Conservation (phyloP, 2,797 vertebrate species). For the Enteromius fasciolatus region DNA sequence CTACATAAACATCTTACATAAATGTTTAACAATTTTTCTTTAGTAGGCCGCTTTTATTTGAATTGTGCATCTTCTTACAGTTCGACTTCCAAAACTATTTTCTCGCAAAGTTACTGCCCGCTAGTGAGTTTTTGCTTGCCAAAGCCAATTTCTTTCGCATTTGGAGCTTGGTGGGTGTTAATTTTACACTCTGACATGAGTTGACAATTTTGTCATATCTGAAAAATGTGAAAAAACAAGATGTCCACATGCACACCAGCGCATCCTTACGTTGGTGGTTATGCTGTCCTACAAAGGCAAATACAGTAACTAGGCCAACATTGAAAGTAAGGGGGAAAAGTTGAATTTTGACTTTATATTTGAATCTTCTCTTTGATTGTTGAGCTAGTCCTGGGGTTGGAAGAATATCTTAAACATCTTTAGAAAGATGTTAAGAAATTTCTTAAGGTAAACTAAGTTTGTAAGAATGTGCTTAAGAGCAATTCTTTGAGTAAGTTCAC, state of each 20-base stretch:
- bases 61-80: background rate
- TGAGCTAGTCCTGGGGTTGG: background rate
- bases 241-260: slow-evolving; percentile 1
- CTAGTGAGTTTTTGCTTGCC: background rate
- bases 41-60: background rate
- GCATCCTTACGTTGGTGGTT: background rate
- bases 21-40: no score
- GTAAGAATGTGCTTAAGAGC: background rate
- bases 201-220: slow-evolving; percentile 4
- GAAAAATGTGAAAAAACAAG: background rate
- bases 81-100: background rate
- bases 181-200: slow-evolving; percentile 12
- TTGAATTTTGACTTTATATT: background rate
- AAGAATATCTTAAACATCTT: background rate
- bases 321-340: background rate
- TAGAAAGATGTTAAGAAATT: background rate
- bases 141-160: background rate
- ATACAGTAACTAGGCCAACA: slow-evolving; percentile 2
- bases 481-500: background rate
- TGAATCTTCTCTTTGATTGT: background rate
- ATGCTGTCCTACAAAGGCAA: background rate
- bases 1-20: background rate
- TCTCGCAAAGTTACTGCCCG: background rate
- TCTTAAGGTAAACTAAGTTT: background rate
- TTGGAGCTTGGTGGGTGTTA: background rate